Conservation (phyloP, 2,888 invertebrate species). For the Cerceris rybyensis region DNA sequence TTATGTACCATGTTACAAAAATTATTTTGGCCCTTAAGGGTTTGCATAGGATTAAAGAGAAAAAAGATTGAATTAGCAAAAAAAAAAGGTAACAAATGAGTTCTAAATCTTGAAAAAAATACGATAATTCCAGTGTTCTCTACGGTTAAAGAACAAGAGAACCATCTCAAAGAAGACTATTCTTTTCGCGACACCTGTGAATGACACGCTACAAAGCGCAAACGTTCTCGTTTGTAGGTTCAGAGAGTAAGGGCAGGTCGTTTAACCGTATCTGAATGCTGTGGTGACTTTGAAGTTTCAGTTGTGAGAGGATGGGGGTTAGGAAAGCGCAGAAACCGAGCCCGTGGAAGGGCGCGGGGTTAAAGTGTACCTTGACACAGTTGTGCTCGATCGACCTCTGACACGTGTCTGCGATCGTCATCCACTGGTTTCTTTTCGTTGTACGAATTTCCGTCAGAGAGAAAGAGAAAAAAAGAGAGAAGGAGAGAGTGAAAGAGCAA, state of each 20-base stretch:
- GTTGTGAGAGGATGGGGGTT: background rate
- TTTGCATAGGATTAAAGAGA: too few species aligned
- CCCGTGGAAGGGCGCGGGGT: slow-evolving; percentile 26
- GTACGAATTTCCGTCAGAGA: background rate
- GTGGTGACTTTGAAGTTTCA: slow-evolving; percentile 42
- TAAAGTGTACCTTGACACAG: slow-evolving; percentile 68
- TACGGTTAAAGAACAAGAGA: slow-evolving; percentile 4
- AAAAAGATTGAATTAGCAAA: too few species aligned
- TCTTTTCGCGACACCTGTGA: slow-evolving; percentile 44
- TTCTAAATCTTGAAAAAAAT: too few species aligned
- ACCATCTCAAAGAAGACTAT: slow-evolving; percentile 9
- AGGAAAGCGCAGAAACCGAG: slow-evolving; percentile 6
- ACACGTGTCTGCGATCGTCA: slow-evolving; percentile 48
- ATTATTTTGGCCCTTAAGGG: too few species aligned
- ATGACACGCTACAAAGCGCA: slow-evolving; percentile 50
- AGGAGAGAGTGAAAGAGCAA: too few species aligned
- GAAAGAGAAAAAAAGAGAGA: background rate
- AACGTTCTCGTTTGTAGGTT: slow-evolving; percentile 17
- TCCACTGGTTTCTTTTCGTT: background rate
- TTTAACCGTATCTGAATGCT: slow-evolving; percentile 33
- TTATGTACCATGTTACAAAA: too few species aligned
- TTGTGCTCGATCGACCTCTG: slow-evolving; percentile 60
- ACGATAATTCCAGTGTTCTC: too few species aligned
- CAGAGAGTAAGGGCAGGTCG: slow-evolving; percentile 14
- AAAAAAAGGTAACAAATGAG: too few species aligned